Evolutionary conservation across 37 sponge, comb jelly and placozoan species (phyloP).

Genomic region (Theonella swinhoei): DNA sequence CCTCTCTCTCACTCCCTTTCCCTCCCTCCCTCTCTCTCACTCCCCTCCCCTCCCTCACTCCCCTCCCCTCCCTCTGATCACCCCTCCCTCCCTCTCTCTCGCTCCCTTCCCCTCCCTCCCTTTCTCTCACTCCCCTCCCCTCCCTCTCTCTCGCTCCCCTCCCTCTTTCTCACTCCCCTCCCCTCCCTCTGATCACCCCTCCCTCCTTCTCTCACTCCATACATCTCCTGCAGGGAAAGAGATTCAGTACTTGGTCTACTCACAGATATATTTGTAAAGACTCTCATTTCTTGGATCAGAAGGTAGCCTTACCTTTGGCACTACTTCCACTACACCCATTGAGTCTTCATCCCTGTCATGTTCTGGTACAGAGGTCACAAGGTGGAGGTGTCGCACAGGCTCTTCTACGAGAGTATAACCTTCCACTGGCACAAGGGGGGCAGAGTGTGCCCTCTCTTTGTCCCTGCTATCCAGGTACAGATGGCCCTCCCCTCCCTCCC

Average conservation of each 20-base stretch:
- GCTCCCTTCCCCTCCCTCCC: too few species aligned
- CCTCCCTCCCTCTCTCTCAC: too few species aligned
- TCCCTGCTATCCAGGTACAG: conserved; percentile 39
- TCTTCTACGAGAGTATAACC: conserved; percentile 34
- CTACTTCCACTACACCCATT: not conserved
- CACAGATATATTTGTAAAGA: conserved; percentile 11
- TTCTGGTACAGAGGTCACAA: not conserved
- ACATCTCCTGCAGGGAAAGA: not conserved
- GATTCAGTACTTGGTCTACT: not conserved
- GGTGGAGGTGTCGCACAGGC: conserved; percentile 17
- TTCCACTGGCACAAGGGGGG: conserved; percentile 38
- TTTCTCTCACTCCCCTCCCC: not conserved
- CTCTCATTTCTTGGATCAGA: conserved; percentile 5
- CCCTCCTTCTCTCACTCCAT: not conserved
- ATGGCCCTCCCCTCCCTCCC: too few species aligned
- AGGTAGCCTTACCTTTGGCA: not conserved
- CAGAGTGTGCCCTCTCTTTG: conserved; percentile 1
- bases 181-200: too few species aligned
- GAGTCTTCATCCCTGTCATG: not conserved
- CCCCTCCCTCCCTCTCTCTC: too few species aligned
- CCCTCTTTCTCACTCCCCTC: too few species aligned
- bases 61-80: too few species aligned
- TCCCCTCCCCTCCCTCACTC: too few species aligned
- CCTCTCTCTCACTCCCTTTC: too few species aligned
- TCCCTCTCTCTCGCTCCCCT: not conserved